Evolutionary conservation across 2,113 vertebrate species (phyloP).

Genomic region (Ciconia boyciana): DNA sequence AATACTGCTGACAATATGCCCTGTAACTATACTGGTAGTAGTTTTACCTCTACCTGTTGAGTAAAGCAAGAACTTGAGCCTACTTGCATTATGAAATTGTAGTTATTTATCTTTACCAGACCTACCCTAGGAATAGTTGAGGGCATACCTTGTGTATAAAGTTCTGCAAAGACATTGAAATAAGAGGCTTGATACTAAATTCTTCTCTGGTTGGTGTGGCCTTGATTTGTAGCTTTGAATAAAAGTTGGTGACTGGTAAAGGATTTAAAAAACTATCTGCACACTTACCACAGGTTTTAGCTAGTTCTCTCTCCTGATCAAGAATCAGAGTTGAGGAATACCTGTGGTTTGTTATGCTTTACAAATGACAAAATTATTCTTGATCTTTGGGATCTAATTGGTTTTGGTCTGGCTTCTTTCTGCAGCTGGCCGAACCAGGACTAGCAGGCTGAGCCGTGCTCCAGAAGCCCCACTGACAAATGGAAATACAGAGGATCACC

Average conservation of each 20-base stretch:
- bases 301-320: neutral
- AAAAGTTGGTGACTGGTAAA: neutral
- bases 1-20: neutral
- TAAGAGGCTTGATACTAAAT: neutral
- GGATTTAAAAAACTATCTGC: neutral
- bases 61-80: neutral
- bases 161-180: neutral
- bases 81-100: neutral
- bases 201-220: neutral
- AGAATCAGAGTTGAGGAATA: neutral
- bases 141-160: neutral
- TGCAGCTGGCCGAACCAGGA: slow-evolving; percentile 54
- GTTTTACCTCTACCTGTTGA: neutral
- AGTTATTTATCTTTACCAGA: neutral
- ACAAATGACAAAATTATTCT: neutral
- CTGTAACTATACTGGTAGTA: neutral
- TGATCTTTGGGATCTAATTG: neutral
- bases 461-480: slow-evolving; percentile 50
- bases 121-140: neutral
- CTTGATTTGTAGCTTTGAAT: neutral
- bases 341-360: neutral
- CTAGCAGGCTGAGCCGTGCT: slow-evolving; percentile 32
- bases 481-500: slow-evolving; percentile 55
- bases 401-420: slow-evolving; percentile 13
- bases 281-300: neutral